These are phyloP conservation scores for Brachylomia viminalis DNA, from an alignment of 2,888 invertebrate species.

Conservation along the genomic window DNA sequence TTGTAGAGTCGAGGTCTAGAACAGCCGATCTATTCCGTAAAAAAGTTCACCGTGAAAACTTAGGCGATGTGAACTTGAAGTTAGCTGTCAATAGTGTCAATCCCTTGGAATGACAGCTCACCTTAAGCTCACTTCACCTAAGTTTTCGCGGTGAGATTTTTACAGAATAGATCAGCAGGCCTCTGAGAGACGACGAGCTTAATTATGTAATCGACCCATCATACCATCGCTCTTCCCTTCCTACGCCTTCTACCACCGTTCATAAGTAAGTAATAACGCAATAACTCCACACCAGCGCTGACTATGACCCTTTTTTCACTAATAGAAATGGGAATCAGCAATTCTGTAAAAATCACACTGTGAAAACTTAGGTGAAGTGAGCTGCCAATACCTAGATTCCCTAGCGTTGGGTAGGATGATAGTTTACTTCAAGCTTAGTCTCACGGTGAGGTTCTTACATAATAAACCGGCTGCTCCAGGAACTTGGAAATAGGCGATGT, in stretches of 20 bases:
- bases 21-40: not conserved
- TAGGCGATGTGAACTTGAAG: not conserved
- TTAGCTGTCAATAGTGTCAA: not conserved
- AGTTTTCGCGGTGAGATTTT: not conserved
- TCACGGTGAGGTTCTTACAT: not conserved
- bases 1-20: not conserved
- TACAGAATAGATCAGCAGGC: not conserved
- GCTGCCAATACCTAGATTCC: not conserved
- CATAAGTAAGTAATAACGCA: not conserved
- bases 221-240: not conserved
- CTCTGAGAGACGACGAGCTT: too few species aligned
- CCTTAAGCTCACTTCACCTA: not conserved
- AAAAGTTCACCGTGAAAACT: not conserved
- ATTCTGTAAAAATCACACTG: not conserved
- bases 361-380: not conserved
- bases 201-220: not conserved
- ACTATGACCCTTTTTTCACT: not conserved
- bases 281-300: not conserved
- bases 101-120: not conserved
- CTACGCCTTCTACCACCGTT: not conserved
- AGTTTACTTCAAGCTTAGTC: not conserved
- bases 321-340: not conserved
- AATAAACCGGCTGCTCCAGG: not conserved
- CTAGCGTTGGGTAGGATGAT: not conserved
- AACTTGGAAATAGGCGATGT: not conserved